Conservation (phyloP, 1,140 invertebrate genomes). For the Apocrypta bakeri region DNA sequence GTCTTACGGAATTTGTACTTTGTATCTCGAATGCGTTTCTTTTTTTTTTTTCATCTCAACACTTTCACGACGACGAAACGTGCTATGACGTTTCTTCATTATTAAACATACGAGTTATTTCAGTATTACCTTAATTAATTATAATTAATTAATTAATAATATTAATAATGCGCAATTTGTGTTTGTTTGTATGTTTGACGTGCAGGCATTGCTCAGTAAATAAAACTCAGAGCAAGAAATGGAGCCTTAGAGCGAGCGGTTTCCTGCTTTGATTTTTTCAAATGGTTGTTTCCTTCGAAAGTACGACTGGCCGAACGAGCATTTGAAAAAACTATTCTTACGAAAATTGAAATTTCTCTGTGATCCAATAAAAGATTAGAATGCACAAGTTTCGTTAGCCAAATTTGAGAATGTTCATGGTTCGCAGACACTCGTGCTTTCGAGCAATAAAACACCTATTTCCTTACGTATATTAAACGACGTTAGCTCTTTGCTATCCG, state of each 20-base stretch:
- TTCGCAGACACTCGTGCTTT: conserved; percentile 28
- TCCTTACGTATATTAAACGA: conserved; percentile 27
- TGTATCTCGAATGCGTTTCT: conserved; percentile 60
- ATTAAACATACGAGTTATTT: conserved; percentile 51
- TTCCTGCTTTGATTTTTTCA: conserved; percentile 14
- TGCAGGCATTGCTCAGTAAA: conserved; percentile 7
- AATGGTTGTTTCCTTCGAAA: conserved; percentile 18
- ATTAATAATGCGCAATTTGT: conserved; percentile 39
- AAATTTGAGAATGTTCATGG: not conserved
- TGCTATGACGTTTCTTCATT: conserved; percentile 43
- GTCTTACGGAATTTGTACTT: conserved; percentile 72
- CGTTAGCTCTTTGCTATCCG: not conserved
- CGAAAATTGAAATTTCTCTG: not conserved
- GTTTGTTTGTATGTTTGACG: conserved; percentile 2
- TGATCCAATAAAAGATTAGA: not conserved
- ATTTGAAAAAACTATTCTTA: not conserved
- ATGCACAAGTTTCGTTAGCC: not conserved
- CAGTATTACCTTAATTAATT: conserved; percentile 47
- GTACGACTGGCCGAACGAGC: conserved; percentile 17
- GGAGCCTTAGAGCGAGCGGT: not conserved
- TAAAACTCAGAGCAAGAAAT: conserved; percentile 25
- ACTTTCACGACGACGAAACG: conserved; percentile 21
- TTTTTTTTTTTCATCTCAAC: conserved; percentile 17
- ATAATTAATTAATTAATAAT: conserved; percentile 47
- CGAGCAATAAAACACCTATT: not conserved